phyloP scores from a whole-genome alignment of 1,140 invertebrate genomes.

The Mizuhopecten yessoensis region DNA sequence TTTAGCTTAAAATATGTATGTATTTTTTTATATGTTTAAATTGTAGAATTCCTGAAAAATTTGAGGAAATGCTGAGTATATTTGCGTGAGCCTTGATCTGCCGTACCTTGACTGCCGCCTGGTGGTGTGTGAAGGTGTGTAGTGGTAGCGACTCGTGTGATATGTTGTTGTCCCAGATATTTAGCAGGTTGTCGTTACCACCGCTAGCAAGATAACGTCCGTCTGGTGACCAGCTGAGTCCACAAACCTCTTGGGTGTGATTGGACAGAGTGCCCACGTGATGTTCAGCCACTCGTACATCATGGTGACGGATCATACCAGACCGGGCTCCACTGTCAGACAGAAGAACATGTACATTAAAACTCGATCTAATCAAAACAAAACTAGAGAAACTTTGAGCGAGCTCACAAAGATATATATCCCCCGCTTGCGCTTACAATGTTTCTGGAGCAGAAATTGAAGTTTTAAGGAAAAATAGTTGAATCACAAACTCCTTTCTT shows the following conservation, averaged over 20 bases:
- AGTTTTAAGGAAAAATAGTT: no score
- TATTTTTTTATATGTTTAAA: no score
- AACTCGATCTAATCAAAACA: no score
- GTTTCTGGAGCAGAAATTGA: no score
- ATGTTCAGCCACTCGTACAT: slow-evolving; percentile 96
- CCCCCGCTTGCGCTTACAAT: no score
- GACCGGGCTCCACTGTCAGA: slow-evolving; percentile 90
- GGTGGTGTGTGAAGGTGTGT: slow-evolving; percentile 77
- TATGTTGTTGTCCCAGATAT: slow-evolving; percentile 90
- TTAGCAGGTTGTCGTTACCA: slow-evolving; percentile 96
- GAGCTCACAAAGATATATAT: no score
- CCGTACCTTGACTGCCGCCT: slow-evolving; percentile 85
- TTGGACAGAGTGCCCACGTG: slow-evolving; percentile 89
- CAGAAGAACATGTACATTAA: not conserved
- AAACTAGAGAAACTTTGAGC: no score
- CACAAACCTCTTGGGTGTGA: slow-evolving; percentile 95
- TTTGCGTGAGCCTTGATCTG: no score
- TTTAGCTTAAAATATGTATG: no score
- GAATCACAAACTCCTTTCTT: no score
- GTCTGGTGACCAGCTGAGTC: slow-evolving; percentile 97
- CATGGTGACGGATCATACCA: slow-evolving; percentile 96
- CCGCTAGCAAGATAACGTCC: slow-evolving; percentile 96
- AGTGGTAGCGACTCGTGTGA: slow-evolving; percentile 59
- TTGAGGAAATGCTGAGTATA: no score
- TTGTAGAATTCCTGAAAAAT: no score